A percentile compares a stretch with the other conserved stretches of the same genome.
Evolutionary conservation across 2,113 vertebrate genomes (phyloP).

Genomic region (Danio rerio): GRCz12tu NC_133182.1:63846001-63846500

Average conservation of each 20-base stretch:
- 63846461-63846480: slow-evolving; percentile 80
- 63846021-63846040: slow-evolving; percentile 66
- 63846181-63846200: slow-evolving; percentile 41
- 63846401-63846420: slow-evolving; percentile 60
- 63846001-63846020: slow-evolving; percentile 67
- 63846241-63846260: slow-evolving; percentile 40
- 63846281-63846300: slow-evolving; percentile 57
- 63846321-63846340: slow-evolving; percentile 62
- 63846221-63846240: slow-evolving; percentile 40
- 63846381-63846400: slow-evolving; percentile 66
- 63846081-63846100: slow-evolving; percentile 72
- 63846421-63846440: slow-evolving; percentile 70
- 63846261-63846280: slow-evolving; percentile 21
- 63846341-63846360: slow-evolving; percentile 62
- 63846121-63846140: slow-evolving; percentile 60
- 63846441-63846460: slow-evolving; percentile 74
- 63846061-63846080: slow-evolving; percentile 80
- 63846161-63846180: slow-evolving; percentile 41
- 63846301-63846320: slow-evolving; percentile 68
- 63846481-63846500: slow-evolving; percentile 58
- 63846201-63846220: slow-evolving; percentile 60
- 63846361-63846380: slow-evolving; percentile 68
- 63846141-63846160: slow-evolving; percentile 44
- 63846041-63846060: slow-evolving; percentile 77
- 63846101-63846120: slow-evolving; percentile 79